phyloP scores from a whole-genome alignment of 1,140 invertebrate species.

The Hycleus cichorii region DNA sequence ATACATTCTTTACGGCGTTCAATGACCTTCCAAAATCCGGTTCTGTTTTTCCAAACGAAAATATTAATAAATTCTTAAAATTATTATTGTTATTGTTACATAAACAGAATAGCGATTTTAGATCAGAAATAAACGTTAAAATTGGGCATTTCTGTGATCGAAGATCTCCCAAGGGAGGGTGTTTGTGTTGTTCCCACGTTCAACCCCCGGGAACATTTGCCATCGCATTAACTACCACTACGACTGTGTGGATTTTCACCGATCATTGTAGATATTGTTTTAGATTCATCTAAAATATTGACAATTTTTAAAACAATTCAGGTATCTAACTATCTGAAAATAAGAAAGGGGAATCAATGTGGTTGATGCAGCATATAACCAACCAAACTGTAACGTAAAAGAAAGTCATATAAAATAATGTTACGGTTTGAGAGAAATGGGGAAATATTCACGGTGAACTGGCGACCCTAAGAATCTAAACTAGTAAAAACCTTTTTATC shows the following conservation, averaged over 20 bases:
- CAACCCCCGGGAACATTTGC: constrained; percentile 17
- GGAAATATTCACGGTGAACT: constrained; percentile 20
- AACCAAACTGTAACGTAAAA: neutral
- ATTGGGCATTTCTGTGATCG: constrained; percentile 7
- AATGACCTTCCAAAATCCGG: no score
- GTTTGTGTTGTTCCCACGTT: constrained; percentile 19
- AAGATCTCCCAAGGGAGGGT: constrained; percentile 12
- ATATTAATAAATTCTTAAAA: no score
- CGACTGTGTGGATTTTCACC: constrained; percentile 11
- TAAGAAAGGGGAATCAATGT: neutral
- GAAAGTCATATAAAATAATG: constrained; percentile 21
- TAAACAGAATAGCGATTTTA: no score
- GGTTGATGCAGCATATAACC: neutral
- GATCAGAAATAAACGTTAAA: no score
- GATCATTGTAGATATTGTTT: constrained; percentile 15
- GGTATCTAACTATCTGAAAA: no score
- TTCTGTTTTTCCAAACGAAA: no score
- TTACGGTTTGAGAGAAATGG: constrained; percentile 3
- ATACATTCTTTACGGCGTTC: no score
- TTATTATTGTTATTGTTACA: no score
- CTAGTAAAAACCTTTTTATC: constrained; percentile 32
- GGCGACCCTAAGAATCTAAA: constrained; percentile 25
- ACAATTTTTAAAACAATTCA: no score
- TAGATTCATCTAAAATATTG: neutral
- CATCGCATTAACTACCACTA: constrained; percentile 16